A percentile compares a stretch with the other conserved stretches of the same genome.
These are phyloP conservation scores for Eolophus roseicapilla DNA, from an alignment of 2,113 vertebrate species.

Conservation along the genomic window DNA sequence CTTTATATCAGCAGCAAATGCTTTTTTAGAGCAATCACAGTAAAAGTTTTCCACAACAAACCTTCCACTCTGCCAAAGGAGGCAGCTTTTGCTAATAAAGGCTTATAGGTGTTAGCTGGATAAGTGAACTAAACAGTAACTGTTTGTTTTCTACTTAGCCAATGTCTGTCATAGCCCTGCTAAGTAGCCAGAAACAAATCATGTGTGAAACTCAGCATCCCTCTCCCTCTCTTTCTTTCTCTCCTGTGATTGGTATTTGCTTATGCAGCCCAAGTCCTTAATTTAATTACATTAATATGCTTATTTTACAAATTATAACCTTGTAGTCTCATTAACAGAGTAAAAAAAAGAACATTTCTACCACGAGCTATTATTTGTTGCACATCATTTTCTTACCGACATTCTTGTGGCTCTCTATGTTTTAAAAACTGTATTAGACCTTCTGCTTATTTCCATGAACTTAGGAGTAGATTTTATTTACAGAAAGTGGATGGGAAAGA, in stretches of 20 bases:
- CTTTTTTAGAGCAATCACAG: neutral
- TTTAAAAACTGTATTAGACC: neutral
- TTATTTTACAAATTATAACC: constrained; percentile 73
- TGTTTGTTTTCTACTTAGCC: constrained; percentile 46
- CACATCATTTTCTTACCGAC: neutral
- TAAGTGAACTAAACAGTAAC: neutral
- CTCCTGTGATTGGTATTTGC: constrained; percentile 52
- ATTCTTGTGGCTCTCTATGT: neutral
- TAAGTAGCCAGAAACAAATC: constrained; percentile 67
- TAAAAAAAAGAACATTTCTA: neutral
- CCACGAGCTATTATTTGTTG: neutral
- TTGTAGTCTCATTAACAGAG: constrained; percentile 29
- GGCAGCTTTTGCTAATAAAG: constrained; percentile 7
- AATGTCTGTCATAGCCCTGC: constrained; percentile 46
- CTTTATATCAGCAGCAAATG: neutral
- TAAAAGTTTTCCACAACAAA: neutral
- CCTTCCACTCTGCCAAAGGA: neutral
- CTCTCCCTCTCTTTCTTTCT: neutral
- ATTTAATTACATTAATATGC: constrained; percentile 65
- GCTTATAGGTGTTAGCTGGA: neutral
- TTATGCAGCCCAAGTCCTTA: constrained; percentile 45
- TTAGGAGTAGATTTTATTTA: neutral
- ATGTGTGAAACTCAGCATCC: constrained; percentile 62
- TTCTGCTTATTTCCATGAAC: neutral
- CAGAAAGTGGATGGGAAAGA: neutral